A percentile compares a stretch with the other conserved stretches of the same genome.
Conservation (phyloP, 2,797 vertebrate species). For the Gymnocypris eckloni region DNA sequence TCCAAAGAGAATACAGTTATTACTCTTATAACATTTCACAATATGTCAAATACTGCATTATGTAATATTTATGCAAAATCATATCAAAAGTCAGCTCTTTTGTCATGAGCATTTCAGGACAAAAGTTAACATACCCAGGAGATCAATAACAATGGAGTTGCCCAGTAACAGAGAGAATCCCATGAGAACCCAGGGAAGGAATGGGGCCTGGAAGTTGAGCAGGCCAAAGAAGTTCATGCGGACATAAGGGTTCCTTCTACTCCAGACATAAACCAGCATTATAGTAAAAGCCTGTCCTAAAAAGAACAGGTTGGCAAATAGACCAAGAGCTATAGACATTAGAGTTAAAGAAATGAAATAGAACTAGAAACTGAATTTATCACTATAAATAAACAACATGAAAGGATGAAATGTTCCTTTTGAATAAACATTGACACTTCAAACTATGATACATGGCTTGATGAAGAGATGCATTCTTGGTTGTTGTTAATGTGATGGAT, state of each 20-base stretch:
- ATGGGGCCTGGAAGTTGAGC: conserved; percentile 97
- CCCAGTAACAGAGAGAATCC: conserved; percentile 95
- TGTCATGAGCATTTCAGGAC: not conserved
- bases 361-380: not conserved
- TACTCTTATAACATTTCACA: not conserved
- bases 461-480: not conserved
- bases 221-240: conserved; percentile 99
- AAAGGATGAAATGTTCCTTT: not conserved
- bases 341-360: conserved; percentile 32
- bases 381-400: not conserved
- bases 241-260: conserved; percentile 94
- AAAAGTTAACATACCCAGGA: conserved; percentile 82
- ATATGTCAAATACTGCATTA: not conserved
- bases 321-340: conserved; percentile 86
- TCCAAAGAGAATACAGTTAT: not conserved
- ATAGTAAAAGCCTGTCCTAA: conserved; percentile 98
- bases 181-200: conserved; percentile 98
- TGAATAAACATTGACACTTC: not conserved
- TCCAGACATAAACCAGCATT: conserved; percentile 98
- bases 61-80: not conserved
- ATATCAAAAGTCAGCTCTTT: not conserved
- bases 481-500: not conserved
- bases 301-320: conserved; percentile 96
- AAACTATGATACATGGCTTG: not conserved
- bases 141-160: conserved; percentile 98